phyloP scores from a whole-genome alignment of 2,113 vertebrate genomes.

The Bubo bubo region DNA sequence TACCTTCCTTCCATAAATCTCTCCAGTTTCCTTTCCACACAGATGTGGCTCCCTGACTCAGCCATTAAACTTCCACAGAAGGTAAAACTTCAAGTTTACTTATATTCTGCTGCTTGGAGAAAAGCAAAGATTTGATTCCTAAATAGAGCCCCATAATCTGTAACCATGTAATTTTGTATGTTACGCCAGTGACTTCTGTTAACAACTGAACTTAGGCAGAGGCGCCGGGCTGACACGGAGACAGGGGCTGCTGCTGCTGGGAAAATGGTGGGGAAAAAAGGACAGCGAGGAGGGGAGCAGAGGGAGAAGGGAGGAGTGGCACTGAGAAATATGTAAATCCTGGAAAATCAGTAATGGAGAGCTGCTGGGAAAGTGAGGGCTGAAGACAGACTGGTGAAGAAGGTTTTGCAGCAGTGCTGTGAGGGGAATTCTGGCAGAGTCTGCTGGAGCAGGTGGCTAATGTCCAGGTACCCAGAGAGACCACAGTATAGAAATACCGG shows the following conservation, averaged over 20 bases:
- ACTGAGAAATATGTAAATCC: background rate
- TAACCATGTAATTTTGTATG: constrained; percentile 9
- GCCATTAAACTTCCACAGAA: background rate
- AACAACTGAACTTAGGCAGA: background rate
- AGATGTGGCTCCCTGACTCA: background rate
- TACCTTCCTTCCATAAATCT: constrained; percentile 51
- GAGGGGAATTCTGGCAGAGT: background rate
- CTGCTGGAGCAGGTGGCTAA: background rate
- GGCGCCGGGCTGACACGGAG: background rate
- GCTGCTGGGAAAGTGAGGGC: background rate
- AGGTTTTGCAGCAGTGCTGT: background rate
- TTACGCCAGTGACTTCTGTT: background rate
- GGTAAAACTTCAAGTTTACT: background rate
- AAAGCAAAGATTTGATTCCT: constrained; percentile 10
- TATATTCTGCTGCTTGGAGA: background rate
- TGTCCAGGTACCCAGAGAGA: background rate
- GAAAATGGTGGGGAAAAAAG: fast-evolving
- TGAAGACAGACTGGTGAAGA: background rate
- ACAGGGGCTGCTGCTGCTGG: background rate
- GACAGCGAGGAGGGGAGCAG: background rate
- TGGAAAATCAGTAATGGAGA: background rate
- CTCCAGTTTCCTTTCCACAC: background rate
- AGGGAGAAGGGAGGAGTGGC: background rate
- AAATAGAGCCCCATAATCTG: background rate
- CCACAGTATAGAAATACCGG: background rate